A percentile compares a stretch with the other conserved stretches of the same genome.
phyloP scores from a whole-genome alignment of 2,888 invertebrate species.

The Melinaea menophilus region DNA sequence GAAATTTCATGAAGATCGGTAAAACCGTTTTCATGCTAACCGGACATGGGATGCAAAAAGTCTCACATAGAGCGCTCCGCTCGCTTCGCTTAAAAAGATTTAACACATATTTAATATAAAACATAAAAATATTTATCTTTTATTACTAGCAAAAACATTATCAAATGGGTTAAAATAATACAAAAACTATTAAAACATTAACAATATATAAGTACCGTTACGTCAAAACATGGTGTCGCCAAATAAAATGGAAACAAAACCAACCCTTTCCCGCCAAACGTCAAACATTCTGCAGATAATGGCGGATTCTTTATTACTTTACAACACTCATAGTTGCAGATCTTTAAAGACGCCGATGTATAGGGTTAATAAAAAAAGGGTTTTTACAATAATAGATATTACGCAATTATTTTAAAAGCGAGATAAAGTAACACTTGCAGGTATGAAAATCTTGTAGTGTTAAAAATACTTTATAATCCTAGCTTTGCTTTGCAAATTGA shows the following conservation, averaged over 20 bases:
- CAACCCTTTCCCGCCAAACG: constrained; percentile 58
- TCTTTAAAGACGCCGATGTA: constrained; percentile 66
- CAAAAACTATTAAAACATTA: not conserved
- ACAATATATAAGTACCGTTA: constrained; percentile 58
- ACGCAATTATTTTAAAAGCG: constrained; percentile 70
- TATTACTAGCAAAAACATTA: no score
- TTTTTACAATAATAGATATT: constrained; percentile 75
- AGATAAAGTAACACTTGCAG: constrained; percentile 57
- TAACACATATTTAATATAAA: no score
- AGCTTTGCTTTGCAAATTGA: constrained; percentile 19
- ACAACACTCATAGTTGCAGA: constrained; percentile 64
- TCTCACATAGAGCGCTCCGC: no score
- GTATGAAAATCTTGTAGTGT: constrained; percentile 61
- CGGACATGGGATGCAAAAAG: no score
- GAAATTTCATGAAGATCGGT: no score
- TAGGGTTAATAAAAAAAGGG: constrained; percentile 68
- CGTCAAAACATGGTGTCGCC: constrained; percentile 40
- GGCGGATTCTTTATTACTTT: constrained; percentile 74
- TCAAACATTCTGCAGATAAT: constrained; percentile 70
- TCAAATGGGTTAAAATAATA: no score
- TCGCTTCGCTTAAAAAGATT: no score
- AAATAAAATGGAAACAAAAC: constrained; percentile 65
- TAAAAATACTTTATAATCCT: constrained; percentile 20
- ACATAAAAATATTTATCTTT: no score
- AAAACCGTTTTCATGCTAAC: no score